Conservation (phyloP, 2,113 vertebrate genomes). For the Scomber colias region DNA sequence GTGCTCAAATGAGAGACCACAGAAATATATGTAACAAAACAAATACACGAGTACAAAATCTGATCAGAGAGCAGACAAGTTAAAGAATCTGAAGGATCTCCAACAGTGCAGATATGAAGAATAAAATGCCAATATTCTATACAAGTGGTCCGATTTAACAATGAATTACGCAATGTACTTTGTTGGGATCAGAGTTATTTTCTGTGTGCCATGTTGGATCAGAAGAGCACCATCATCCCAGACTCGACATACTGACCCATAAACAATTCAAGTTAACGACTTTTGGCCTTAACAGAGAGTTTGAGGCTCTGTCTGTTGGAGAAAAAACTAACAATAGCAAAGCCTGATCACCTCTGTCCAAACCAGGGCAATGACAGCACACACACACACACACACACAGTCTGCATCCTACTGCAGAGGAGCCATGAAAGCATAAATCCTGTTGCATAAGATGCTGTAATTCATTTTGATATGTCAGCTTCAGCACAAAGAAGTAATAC, state of each 20-base stretch:
- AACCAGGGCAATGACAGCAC: not conserved
- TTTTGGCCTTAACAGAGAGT: not conserved
- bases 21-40: not conserved
- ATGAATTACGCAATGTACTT: not conserved
- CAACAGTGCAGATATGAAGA: not conserved
- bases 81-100: not conserved
- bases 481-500: conserved; percentile 3
- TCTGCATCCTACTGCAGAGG: conserved; percentile 14
- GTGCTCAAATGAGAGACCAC: too few relatives aligned
- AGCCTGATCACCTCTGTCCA: not conserved
- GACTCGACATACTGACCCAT: not conserved
- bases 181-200: not conserved
- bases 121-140: conserved; percentile 14
- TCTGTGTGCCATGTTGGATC: not conserved
- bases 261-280: not conserved
- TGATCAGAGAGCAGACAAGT: conserved; percentile 5
- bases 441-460: conserved; percentile 43
- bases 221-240: not conserved
- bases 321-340: conserved; percentile 10
- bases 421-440: conserved; percentile 15
- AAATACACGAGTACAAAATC: not conserved
- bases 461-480: conserved; percentile 16
- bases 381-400: conserved; percentile 22
- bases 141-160: not conserved
- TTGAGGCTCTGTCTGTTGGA: not conserved